These are phyloP conservation scores for Drosophila takahashii DNA, from an alignment of 1,140 invertebrate species.

Conservation along the genomic window DNA sequence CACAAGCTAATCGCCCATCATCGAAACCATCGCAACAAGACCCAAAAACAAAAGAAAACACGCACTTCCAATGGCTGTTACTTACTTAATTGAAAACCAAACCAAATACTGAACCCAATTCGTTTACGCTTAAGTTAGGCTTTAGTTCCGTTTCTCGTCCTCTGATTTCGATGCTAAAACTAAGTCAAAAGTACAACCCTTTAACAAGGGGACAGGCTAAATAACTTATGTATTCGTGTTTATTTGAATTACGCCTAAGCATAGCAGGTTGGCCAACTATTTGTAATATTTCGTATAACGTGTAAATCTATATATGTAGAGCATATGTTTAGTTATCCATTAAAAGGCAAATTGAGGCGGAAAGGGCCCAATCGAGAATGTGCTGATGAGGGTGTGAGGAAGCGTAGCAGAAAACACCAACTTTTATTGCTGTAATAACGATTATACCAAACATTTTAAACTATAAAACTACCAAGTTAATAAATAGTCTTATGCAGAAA, in stretches of 20 bases:
- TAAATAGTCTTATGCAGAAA: conserved; percentile 71
- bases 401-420: conserved; percentile 59
- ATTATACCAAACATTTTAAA: conserved; percentile 56
- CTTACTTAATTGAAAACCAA: conserved; percentile 76
- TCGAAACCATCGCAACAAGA: conserved; percentile 14
- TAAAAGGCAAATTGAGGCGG: conserved; percentile 48
- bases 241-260: conserved; percentile 69
- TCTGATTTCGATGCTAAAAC: conserved; percentile 47
- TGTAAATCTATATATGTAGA: conserved; percentile 42
- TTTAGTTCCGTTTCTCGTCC: conserved; percentile 65
- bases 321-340: conserved; percentile 47
- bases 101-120: conserved; percentile 81
- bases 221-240: conserved; percentile 67
- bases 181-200: conserved; percentile 60
- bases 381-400: conserved; percentile 52
- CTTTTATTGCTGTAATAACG: conserved; percentile 48
- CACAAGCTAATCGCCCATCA: conserved; percentile 33
- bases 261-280: conserved; percentile 47
- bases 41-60: conserved; percentile 44
- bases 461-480: conserved; percentile 57
- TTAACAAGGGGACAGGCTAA: conserved; percentile 18
- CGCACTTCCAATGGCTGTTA: conserved; percentile 78
- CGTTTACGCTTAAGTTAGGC: conserved; percentile 79
- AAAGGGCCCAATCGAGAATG: conserved; percentile 19
- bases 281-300: conserved; percentile 64